Conservation (phyloP, 2,888 invertebrate species). For the Microchrysa polita region DNA sequence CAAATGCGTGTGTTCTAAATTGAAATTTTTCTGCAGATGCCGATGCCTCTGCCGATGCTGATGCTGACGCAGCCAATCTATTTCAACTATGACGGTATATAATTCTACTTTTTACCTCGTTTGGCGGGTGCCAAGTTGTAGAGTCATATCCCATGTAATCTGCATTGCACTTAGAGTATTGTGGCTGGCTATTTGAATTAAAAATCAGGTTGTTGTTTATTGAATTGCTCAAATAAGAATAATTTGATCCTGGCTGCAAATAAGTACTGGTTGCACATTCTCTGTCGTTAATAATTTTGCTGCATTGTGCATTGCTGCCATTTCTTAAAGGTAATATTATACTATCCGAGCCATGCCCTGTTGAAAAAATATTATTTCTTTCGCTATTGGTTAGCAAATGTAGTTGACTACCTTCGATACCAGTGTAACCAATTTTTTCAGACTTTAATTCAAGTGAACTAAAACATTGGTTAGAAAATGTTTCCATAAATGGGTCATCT, state of each 20-base stretch:
- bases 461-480: conserved; percentile 75
- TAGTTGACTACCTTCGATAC: conserved; percentile 58
- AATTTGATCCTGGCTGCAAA: conserved; percentile 53
- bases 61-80: too few relatives aligned
- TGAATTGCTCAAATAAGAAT: conserved; percentile 53
- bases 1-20: too few relatives aligned
- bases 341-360: conserved; percentile 55
- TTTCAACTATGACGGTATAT: conserved; percentile 52
- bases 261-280: conserved; percentile 47
- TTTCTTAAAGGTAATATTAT: conserved; percentile 51
- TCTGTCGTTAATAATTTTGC: conserved; percentile 46
- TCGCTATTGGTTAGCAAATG: conserved; percentile 52
- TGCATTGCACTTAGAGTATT: conserved; percentile 50
- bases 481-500: conserved; percentile 71
- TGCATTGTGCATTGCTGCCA: conserved; percentile 53
- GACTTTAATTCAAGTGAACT: conserved; percentile 85
- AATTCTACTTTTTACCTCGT: conserved; percentile 61
- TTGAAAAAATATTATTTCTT: conserved; percentile 27
- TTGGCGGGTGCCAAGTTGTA: conserved; percentile 59
- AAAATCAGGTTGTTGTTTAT: conserved; percentile 51
- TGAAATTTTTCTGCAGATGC: too few relatives aligned
- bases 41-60: too few relatives aligned
- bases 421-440: conserved; percentile 69
- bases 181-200: conserved; percentile 56
- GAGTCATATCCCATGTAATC: conserved; percentile 57